A percentile compares a stretch with the other conserved stretches of the same genome.
These are phyloP conservation scores for Diplodus puntazzo DNA, from an alignment of 2,797 vertebrate genomes.

Conservation along the genomic window DNA sequence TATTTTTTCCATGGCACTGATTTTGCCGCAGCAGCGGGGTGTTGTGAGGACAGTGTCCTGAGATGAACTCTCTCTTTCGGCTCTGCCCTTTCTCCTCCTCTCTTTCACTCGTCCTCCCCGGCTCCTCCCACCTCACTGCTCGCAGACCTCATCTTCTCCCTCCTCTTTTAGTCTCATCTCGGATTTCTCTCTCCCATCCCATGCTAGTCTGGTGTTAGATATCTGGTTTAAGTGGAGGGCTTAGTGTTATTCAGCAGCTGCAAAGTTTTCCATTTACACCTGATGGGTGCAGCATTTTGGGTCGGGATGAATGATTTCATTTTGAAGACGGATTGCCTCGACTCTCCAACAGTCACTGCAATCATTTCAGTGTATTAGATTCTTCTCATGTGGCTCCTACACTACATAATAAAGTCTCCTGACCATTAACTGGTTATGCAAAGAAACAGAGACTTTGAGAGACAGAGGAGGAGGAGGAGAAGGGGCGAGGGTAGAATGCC, in stretches of 20 bases:
- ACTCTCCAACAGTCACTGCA: slow-evolving; percentile 29
- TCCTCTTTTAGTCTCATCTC: slow-evolving; percentile 31
- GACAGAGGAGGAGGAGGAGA: background rate
- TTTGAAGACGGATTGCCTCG: slow-evolving; percentile 43
- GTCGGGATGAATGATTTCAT: slow-evolving; percentile 21
- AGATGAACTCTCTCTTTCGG: slow-evolving; percentile 54
- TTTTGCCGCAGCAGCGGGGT: slow-evolving; percentile 31
- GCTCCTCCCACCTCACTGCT: slow-evolving; percentile 35
- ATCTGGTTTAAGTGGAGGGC: slow-evolving; percentile 16
- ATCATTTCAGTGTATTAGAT: slow-evolving; percentile 40
- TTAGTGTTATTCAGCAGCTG: slow-evolving; percentile 42
- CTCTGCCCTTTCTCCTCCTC: slow-evolving; percentile 37
- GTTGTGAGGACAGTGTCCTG: slow-evolving; percentile 66
- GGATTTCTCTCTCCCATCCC: slow-evolving; percentile 13
- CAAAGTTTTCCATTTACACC: slow-evolving; percentile 14
- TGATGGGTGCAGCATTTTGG: slow-evolving; percentile 24
- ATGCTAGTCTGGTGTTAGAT: slow-evolving; percentile 13
- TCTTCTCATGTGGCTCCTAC: slow-evolving; percentile 37
- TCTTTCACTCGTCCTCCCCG: slow-evolving; percentile 14
- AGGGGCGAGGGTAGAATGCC: background rate
- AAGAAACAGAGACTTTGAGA: slow-evolving; percentile 26
- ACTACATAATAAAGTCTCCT: slow-evolving; percentile 42
- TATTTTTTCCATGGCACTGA: slow-evolving; percentile 18
- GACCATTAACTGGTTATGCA: slow-evolving; percentile 19
- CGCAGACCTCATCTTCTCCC: slow-evolving; percentile 12